Evolutionary conservation across 2,888 invertebrate species (phyloP), one percentile per base, ranked within the genome.

Genomic region (Clitarchus hookeri): DNA sequence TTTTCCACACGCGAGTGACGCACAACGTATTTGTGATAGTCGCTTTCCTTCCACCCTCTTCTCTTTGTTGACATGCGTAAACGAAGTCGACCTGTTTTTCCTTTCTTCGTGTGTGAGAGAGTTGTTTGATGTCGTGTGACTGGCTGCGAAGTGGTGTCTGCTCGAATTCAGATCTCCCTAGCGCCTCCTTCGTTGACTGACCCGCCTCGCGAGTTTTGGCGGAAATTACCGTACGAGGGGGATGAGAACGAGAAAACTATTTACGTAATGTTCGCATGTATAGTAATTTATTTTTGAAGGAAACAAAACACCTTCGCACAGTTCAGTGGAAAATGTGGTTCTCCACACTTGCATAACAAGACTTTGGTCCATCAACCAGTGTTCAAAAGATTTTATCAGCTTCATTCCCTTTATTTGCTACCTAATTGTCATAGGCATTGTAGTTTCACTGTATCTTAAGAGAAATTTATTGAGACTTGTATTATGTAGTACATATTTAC

Each of bases 251-350:
- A 84, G 36, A 84, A 80, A 44, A 79, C 44, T 80, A 85, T 80
- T 77, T 25, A 85, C 25, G n/a, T 53, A 85, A 84, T 83, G 87
- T 86, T 85, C 86, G 86, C 87, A 80, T 87, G 87, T 88, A 88
- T 87, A 88, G 85, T 86, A 87, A 88, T 87, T 88, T 88, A 88
- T 88, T 88, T 85, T 86, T 83, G 84, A 84, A n/a, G 23, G 19
- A 65, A 65, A n/a, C 79, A 87, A 84, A 87, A 87, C 87, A 87
- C 85, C 87, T 11, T 65, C 65, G 2, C 65, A 65, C n/a, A n/a
- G 8, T 85, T 85, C 48, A 85, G 48, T 85, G 87, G 85, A 85
- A 84, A 77, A 84, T 86, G 84, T 87, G 87, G 86, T 86, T 87
- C 44, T 85, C 53, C 65, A 44, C 16, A 83, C 44, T 65, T 80